Percentiles rank a stretch among this genome's conserved stretches.
phyloP scores from a whole-genome alignment of 2,797 vertebrate genomes.

The Hydrolagus colliei region DNA sequence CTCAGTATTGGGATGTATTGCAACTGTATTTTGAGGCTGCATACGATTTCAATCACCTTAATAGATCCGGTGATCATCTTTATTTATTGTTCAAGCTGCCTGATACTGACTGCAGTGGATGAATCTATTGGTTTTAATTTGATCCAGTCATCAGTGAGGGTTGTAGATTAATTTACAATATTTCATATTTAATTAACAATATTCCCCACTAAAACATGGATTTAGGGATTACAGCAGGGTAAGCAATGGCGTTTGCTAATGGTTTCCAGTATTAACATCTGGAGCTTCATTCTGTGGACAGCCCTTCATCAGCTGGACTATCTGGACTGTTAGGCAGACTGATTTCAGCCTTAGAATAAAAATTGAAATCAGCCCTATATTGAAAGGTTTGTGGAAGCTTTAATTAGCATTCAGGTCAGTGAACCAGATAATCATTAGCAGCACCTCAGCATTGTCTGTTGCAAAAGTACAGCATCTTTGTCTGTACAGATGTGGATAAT shows the following conservation, averaged over 20 bases:
- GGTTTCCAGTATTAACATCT: conserved; percentile 18
- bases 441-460: background rate
- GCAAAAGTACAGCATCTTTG: background rate
- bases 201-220: conserved; percentile 13
- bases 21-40: too few species aligned
- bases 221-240: conserved; percentile 22
- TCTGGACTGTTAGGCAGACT: background rate
- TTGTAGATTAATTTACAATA: conserved; percentile 19
- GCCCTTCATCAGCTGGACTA: conserved; percentile 18
- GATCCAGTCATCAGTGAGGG: background rate
- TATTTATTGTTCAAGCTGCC: background rate
- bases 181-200: background rate
- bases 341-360: conserved; percentile 12
- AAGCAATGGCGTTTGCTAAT: conserved; percentile 19
- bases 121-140: conserved; percentile 7
- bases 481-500: background rate
- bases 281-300: conserved; percentile 13
- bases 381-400: conserved; percentile 9
- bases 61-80: background rate
- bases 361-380: conserved; percentile 1
- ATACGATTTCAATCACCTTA: background rate
- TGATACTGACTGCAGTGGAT: background rate
- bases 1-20: too few species aligned
- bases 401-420: conserved; percentile 20
- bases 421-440: background rate